Percentiles rank a stretch among this genome's conserved stretches.
Evolutionary conservation across 1,140 invertebrate genomes (phyloP).

Genomic region (Brachionus plicatilis): DNA sequence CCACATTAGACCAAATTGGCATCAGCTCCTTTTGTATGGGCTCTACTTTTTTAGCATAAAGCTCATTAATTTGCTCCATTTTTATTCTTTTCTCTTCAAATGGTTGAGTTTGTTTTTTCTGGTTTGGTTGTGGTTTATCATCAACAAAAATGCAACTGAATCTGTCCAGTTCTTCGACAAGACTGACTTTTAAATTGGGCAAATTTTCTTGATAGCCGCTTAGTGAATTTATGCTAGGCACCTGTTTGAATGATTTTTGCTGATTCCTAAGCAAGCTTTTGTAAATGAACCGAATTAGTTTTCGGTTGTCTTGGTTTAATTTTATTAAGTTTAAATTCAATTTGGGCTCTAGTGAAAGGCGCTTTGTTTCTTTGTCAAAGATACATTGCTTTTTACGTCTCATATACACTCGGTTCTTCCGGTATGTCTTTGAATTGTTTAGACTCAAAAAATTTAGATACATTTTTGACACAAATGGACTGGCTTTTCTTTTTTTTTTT

Average conservation of each 20-base stretch:
- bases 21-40: slow-evolving; percentile 11
- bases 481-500: not conserved
- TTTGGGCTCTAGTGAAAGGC: not conserved
- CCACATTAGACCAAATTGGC: not conserved
- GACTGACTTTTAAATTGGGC: not conserved
- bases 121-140: not conserved
- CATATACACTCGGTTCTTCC: not conserved
- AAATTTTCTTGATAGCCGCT: slow-evolving; percentile 3
- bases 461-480: not conserved
- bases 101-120: not conserved
- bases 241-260: not conserved
- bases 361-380: not conserved
- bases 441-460: not conserved
- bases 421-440: not conserved
- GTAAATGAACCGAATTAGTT: not conserved
- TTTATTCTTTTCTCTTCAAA: not conserved
- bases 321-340: slow-evolving; percentile 2
- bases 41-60: not conserved
- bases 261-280: not conserved
- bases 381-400: not conserved
- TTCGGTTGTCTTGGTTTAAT: slow-evolving; percentile 9
- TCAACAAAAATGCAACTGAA: not conserved
- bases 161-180: not conserved
- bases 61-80: not conserved
- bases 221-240: not conserved